Evolutionary conservation across 2,888 invertebrate species (phyloP), one percentile per base, ranked within the genome.

Genomic region (Argyresthia goedartella): DNA sequence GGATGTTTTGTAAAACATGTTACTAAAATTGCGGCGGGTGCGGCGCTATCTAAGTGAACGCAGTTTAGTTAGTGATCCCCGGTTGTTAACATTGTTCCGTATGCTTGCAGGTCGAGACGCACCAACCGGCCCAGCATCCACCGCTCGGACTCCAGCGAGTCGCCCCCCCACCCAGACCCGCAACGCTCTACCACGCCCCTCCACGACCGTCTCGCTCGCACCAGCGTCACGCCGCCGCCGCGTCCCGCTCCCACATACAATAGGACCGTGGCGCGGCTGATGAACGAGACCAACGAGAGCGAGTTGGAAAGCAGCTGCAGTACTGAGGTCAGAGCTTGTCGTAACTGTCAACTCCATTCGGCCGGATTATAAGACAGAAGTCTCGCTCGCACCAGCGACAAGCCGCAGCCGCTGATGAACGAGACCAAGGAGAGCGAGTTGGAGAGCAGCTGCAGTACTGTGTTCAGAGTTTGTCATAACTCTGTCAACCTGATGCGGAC

Each of bases 341-440:
- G 6, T 25, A 25, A 2, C 25, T 25, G 25, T 25, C 25, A 6
- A 25, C 25, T 25, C 6, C 3, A 25, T 25, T 25, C 25, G 6
- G 25, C 25, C 25, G 25, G 25, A 6, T 25, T 25, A 25, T 25
- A 2, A 25, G 25, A 25, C 3, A 2, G 25, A 25, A 25, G 25
- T 25, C 25, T 25, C 25, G 25, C 25, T 25, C 6, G 25, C 25
- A 25, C 25, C 25, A 4, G 25, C 25, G 25, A 25, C 6, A 25
- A 2, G 25, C 25, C 6, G 25, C 25, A 25, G 25, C 25, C 25
- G 3, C 70, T 87, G 7, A 85, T 82, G 85, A 79, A 87, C 57
- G 84, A 81, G 61, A 82, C 87, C 0, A 82, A 86, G 49, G 88
- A 88, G 57, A 86, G 84, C 56, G 88, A 88, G 61, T 58, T 88